Conservation (phyloP, 2,797 vertebrate genomes). For the Gymnodraco acuticeps region DNA sequence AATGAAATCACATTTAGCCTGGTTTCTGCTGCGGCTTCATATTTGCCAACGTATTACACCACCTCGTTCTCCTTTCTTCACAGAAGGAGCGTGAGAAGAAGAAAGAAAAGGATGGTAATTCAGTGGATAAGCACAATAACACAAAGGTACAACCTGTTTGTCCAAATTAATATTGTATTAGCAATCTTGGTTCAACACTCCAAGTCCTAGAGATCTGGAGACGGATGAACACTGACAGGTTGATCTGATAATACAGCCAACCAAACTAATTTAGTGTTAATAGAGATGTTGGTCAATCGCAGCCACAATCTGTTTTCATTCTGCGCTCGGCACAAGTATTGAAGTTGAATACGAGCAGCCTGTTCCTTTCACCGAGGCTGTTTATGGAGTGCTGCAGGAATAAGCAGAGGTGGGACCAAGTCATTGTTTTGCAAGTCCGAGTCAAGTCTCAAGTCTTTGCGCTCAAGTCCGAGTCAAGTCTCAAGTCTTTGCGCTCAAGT, state of each 20-base stretch:
- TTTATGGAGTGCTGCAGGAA: too few relatives aligned
- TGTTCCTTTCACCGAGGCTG: not conserved
- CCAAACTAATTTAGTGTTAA: not conserved
- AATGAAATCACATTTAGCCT: not conserved
- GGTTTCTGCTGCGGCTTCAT: not conserved
- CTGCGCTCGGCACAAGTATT: not conserved
- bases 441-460: too few relatives aligned
- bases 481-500: too few relatives aligned
- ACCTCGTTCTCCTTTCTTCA: not conserved
- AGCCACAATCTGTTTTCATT: not conserved
- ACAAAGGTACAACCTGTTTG: slow-evolving; percentile 87
- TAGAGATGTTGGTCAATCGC: not conserved
- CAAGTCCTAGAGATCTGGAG: not conserved
- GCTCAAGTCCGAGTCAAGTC: too few relatives aligned
- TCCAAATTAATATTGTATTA: not conserved
- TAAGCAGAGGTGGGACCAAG: too few relatives aligned
- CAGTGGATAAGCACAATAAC: slow-evolving; percentile 83
- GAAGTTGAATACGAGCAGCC: not conserved
- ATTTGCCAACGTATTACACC: not conserved
- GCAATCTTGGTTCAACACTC: not conserved
- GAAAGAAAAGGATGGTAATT: slow-evolving; percentile 91
- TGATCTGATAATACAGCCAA: not conserved
- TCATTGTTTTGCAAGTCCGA: too few relatives aligned
- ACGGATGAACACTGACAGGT: not conserved
- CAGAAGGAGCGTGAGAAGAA: slow-evolving; percentile 95